Percentiles rank a stretch among this genome's conserved stretches.
Conservation (phyloP, 2,113 vertebrate species). For the Columbina picui region DNA sequence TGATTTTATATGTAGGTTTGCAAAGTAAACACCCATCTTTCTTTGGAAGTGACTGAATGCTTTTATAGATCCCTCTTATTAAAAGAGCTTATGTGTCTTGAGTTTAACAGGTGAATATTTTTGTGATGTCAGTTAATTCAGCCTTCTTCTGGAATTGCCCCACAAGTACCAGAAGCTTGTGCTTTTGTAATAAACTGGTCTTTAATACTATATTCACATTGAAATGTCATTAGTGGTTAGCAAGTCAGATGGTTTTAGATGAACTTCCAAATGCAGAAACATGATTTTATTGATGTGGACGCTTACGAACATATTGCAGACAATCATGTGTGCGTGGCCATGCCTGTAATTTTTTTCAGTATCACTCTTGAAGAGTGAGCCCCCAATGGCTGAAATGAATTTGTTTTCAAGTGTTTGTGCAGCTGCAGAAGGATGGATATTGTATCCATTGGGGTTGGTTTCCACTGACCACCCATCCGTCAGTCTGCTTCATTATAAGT, state of each 20-base stretch:
- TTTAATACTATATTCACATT: neutral
- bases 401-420: neutral
- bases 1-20: neutral
- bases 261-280: neutral
- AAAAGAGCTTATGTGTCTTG: neutral
- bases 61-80: rapidly evolving
- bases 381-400: neutral
- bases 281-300: neutral
- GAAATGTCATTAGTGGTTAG: neutral
- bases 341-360: neutral
- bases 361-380: neutral
- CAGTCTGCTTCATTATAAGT: neutral
- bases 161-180: neutral
- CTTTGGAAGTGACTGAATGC: neutral
- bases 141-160: neutral
- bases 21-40: neutral
- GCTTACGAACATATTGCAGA: neutral
- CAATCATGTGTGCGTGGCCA: neutral
- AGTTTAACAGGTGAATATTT: neutral
- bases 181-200: neutral
- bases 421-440: neutral
- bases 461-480: neutral
- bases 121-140: neutral
- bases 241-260: neutral
- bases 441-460: neutral